A percentile compares a stretch with the other conserved stretches of the same genome.
phyloP scores from a whole-genome alignment of 2,113 vertebrate genomes.

The Phocoena sinus region DNA sequence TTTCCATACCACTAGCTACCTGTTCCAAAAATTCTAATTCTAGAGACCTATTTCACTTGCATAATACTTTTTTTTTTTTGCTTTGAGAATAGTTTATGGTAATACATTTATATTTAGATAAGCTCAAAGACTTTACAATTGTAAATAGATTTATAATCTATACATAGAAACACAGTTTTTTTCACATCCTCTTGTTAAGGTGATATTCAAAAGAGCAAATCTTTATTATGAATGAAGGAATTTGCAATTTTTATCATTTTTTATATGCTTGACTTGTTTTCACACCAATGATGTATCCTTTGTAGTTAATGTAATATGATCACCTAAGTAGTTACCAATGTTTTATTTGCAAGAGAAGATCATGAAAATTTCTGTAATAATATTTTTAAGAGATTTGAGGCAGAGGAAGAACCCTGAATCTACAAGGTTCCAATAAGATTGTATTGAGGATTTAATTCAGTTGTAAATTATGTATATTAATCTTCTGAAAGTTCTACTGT shows the following conservation, averaged over 20 bases:
- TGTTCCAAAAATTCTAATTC: constrained; percentile 31
- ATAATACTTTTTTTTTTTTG: constrained; percentile 21
- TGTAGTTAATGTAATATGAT: not conserved
- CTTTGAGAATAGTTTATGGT: constrained; percentile 15
- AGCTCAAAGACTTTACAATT: constrained; percentile 7
- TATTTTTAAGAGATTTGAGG: not conserved
- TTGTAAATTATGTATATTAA: not conserved
- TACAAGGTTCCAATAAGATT: not conserved
- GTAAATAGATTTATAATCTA: constrained; percentile 19
- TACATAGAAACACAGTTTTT: not conserved
- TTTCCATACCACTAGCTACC: not conserved
- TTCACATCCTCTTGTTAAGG: not conserved
- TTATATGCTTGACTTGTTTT: not conserved
- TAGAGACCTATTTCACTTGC: constrained; percentile 27
- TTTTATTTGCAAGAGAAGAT: constrained; percentile 24
- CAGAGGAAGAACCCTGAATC: not conserved
- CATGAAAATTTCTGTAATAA: not conserved
- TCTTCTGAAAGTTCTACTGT: not conserved
- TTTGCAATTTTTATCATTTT: not conserved
- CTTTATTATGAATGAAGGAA: not conserved
- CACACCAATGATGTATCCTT: not conserved
- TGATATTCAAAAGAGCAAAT: not conserved
- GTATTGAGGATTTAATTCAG: not conserved
- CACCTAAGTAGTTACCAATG: not conserved
- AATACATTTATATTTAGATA: constrained; percentile 39